A percentile compares a stretch with the other conserved stretches of the same genome.
Conservation (phyloP, 2,888 invertebrate genomes). For the Coenonympha arcania region DNA sequence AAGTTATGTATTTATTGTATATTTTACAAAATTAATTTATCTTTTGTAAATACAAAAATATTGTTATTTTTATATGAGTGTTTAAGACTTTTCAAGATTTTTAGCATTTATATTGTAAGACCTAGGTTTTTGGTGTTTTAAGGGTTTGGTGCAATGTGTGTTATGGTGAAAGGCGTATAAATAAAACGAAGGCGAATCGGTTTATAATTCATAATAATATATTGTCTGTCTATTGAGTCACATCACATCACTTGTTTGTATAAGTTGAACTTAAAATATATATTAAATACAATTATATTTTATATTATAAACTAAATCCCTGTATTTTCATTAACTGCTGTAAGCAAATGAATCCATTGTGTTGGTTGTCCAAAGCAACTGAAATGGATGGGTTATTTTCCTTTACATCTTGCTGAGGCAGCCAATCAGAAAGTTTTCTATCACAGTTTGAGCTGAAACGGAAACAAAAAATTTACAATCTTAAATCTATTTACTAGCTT, state of each 20-base stretch:
- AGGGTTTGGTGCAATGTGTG: neutral
- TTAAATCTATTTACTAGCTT: neutral
- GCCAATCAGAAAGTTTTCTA: conserved; percentile 81
- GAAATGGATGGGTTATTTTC: conserved; percentile 45
- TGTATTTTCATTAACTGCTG: conserved; percentile 66
- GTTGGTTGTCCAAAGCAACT: conserved; percentile 56
- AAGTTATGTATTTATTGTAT: too few species aligned
- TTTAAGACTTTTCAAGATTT: neutral
- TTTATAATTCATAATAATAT: conserved; percentile 48
- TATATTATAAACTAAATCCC: conserved; percentile 72
- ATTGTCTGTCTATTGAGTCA: conserved; percentile 66
- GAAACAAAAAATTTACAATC: conserved; percentile 22
- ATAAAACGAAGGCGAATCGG: conserved; percentile 31
- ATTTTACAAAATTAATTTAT: neutral
- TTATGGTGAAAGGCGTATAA: conserved; percentile 1
- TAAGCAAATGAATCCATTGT: conserved; percentile 62
- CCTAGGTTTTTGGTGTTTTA: neutral
- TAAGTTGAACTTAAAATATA: conserved; percentile 66
- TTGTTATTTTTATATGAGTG: neutral
- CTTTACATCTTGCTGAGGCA: conserved; percentile 70
- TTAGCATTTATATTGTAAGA: neutral
- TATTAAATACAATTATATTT: conserved; percentile 52
- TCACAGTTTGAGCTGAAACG: conserved; percentile 81
- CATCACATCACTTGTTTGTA: conserved; percentile 60
- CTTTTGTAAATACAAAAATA: neutral